phyloP scores from a whole-genome alignment of 2,113 vertebrate species.

The Carassius auratus region DNA sequence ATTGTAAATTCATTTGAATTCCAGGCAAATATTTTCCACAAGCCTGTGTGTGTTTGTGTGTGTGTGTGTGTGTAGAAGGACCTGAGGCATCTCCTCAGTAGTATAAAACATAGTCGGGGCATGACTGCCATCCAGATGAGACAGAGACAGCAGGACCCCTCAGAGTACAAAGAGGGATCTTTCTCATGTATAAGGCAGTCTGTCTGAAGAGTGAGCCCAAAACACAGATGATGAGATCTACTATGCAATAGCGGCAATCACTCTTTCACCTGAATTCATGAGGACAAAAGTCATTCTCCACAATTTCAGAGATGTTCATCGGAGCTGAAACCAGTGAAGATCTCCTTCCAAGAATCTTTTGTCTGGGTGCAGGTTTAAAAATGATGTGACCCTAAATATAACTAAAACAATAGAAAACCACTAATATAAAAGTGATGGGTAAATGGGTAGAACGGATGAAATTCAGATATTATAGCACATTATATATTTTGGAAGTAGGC shows the following conservation, averaged over 20 bases:
- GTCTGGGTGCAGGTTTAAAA: background rate
- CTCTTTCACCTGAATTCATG: slow-evolving; percentile 10
- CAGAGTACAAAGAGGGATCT: slow-evolving; percentile 35
- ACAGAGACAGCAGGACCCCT: slow-evolving; percentile 27
- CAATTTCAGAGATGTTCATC: too few relatives aligned
- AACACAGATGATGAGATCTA: slow-evolving; percentile 12
- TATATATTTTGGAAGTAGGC: too few relatives aligned
- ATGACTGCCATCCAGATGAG: slow-evolving; percentile 44
- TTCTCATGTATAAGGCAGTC: slow-evolving; percentile 52
- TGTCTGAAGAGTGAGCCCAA: slow-evolving; percentile 25
- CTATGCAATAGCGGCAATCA: background rate
- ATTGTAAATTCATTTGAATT: slow-evolving; percentile 38
- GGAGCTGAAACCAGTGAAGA: too few relatives aligned
- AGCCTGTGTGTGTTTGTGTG: background rate
- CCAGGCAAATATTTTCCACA: slow-evolving; percentile 25
- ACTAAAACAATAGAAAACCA: background rate
- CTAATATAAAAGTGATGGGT: background rate
- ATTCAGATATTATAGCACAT: too few relatives aligned
- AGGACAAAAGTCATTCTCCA: background rate
- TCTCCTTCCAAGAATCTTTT: background rate
- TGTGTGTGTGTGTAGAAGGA: background rate
- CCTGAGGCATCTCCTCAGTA: slow-evolving; percentile 21
- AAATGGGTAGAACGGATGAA: too few relatives aligned
- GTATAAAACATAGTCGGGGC: slow-evolving; percentile 26
- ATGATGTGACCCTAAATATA: background rate